phyloP scores from a whole-genome alignment of 2,113 vertebrate genomes.

The Hiodon alosoides region DNA sequence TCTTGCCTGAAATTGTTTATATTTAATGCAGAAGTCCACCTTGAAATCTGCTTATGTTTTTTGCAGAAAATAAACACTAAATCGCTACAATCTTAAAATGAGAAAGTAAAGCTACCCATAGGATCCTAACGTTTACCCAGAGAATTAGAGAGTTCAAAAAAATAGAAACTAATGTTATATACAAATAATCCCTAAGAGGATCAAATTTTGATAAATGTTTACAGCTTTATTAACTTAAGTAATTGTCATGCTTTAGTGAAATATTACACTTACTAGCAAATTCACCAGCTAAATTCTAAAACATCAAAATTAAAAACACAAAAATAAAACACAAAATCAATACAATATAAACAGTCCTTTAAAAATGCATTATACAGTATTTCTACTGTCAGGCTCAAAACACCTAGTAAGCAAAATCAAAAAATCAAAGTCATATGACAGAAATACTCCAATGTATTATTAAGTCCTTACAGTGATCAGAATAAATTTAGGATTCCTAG shows the following conservation, averaged over 20 bases:
- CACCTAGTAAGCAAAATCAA: slow-evolving; percentile 14
- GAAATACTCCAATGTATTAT: slow-evolving; percentile 42
- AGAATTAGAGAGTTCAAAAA: no score
- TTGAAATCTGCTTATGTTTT: no score
- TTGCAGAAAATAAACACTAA: no score
- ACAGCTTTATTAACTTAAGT: no score
- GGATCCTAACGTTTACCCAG: no score
- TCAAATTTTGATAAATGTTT: no score
- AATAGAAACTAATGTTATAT: no score
- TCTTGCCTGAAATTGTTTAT: no score
- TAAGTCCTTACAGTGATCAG: slow-evolving; percentile 39
- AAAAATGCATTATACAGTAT: background rate
- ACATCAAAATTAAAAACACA: background rate
- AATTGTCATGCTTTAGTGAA: background rate
- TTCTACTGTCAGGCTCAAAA: background rate
- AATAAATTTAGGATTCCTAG: slow-evolving; percentile 59
- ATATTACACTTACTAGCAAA: background rate
- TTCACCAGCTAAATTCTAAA: background rate
- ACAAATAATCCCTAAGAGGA: no score
- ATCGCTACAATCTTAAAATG: no score
- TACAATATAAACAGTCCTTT: background rate
- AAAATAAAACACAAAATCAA: background rate
- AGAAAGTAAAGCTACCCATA: no score
- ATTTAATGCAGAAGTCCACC: no score
- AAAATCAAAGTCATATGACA: slow-evolving; percentile 56